These are phyloP conservation scores for Hoplodrina blanda DNA, from an alignment of 2,888 invertebrate species.

Conservation along the genomic window DNA sequence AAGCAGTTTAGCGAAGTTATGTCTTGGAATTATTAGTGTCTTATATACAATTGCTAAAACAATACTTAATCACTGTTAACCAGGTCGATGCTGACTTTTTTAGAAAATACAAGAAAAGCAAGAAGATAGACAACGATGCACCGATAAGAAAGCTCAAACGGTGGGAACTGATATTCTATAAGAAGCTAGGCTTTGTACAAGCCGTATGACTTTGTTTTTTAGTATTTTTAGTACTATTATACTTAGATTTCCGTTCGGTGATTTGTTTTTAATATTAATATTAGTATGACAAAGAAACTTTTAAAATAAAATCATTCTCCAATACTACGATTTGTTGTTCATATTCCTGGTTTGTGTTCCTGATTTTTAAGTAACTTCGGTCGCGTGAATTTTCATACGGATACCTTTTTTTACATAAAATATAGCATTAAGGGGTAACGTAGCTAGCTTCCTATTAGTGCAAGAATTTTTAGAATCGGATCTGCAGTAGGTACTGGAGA, in stretches of 20 bases:
- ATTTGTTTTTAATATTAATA: conserved; percentile 20
- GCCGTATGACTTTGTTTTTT: conserved; percentile 74
- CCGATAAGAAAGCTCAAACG: conserved; percentile 84
- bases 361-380: too few relatives aligned
- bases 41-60: too few relatives aligned
- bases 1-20: too few relatives aligned
- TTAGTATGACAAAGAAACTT: conserved; percentile 18
- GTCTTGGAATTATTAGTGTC: too few relatives aligned
- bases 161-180: conserved; percentile 87
- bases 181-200: conserved; percentile 86
- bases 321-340: conserved; percentile 10
- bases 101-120: conserved; percentile 82
- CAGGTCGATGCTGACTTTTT: conserved; percentile 83
- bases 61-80: neutral
- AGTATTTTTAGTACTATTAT: conserved; percentile 60
- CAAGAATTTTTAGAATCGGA: too few relatives aligned
- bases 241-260: conserved; percentile 32
- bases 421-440: too few relatives aligned
- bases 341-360: neutral
- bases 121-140: conserved; percentile 79
- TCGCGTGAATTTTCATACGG: too few relatives aligned
- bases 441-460: too few relatives aligned
- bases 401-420: too few relatives aligned
- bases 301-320: conserved; percentile 32
- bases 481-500: too few relatives aligned